Percentiles rank a stretch among this genome's conserved stretches.
Conservation (phyloP, 2,797 vertebrate genomes). For the Apogon talboti region DNA sequence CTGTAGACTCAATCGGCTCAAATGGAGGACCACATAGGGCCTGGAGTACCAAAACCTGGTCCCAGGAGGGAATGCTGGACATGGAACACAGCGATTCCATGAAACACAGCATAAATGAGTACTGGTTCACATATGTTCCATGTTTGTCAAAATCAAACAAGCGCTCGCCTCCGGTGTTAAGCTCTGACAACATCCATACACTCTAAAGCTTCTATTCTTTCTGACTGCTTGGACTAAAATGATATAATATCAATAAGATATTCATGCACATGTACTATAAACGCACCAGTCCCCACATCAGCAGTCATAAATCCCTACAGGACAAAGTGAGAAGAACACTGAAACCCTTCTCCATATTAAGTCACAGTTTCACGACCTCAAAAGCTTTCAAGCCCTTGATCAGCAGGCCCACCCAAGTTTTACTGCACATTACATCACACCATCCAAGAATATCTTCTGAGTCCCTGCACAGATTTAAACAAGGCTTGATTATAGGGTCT, state of each 20-base stretch:
- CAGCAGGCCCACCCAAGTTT: slow-evolving; percentile 59
- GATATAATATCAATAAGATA: background rate
- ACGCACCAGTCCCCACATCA: background rate
- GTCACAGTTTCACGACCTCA: slow-evolving; percentile 39
- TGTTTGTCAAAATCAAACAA: too few relatives aligned
- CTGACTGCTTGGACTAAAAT: background rate
- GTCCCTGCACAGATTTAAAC: slow-evolving; percentile 33
- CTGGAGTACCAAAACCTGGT: too few relatives aligned
- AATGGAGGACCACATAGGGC: too few relatives aligned
- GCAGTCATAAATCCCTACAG: slow-evolving; percentile 24
- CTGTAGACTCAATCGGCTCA: too few relatives aligned
- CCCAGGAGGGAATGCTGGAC: too few relatives aligned
- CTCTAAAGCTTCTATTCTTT: too few relatives aligned
- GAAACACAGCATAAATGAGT: background rate
- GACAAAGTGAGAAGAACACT: too few relatives aligned
- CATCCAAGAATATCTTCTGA: slow-evolving; percentile 11
- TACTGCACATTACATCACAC: slow-evolving; percentile 64
- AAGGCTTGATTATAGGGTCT: slow-evolving; percentile 42
- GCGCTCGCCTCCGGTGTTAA: too few relatives aligned
- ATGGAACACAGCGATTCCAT: background rate
- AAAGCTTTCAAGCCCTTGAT: slow-evolving; percentile 43
- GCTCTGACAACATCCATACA: too few relatives aligned
- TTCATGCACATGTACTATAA: background rate
- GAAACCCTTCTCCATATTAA: too few relatives aligned
- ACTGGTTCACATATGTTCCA: too few relatives aligned